phyloP scores from a whole-genome alignment of 2,113 vertebrate species.

The Orthonyx spaldingii region DNA sequence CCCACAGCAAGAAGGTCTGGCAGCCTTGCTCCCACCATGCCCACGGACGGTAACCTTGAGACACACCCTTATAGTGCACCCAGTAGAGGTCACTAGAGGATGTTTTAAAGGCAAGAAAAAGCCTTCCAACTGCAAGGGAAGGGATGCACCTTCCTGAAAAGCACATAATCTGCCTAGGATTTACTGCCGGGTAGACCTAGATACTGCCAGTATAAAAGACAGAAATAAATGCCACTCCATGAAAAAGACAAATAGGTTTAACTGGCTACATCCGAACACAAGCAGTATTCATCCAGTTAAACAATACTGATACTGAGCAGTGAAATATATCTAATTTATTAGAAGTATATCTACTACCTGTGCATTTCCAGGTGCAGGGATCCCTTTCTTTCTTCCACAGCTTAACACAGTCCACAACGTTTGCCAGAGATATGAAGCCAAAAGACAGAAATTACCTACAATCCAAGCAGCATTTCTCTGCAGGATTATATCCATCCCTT shows the following conservation, averaged over 20 bases:
- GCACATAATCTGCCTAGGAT: background rate
- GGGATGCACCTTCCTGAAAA: background rate
- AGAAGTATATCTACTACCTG: constrained; percentile 77
- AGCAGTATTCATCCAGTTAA: background rate
- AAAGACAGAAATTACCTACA: constrained; percentile 81
- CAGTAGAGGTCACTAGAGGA: constrained; percentile 25
- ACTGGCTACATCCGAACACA: background rate
- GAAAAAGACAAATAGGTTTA: background rate
- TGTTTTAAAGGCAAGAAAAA: background rate
- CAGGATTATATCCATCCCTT: constrained; percentile 78
- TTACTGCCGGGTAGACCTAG: background rate
- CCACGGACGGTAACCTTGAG: background rate
- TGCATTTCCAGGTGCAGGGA: constrained; percentile 49
- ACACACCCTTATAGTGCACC: background rate
- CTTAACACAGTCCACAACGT: constrained; percentile 78
- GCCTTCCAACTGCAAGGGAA: background rate
- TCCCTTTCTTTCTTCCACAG: constrained; percentile 69
- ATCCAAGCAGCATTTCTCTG: constrained; percentile 85
- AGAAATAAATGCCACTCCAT: background rate
- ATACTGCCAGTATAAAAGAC: background rate
- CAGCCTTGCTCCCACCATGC: background rate
- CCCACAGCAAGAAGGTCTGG: background rate
- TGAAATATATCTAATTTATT: background rate
- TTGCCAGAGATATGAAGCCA: constrained; percentile 81
- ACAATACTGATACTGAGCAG: background rate